A percentile compares a stretch with the other conserved stretches of the same genome.
Conservation (phyloP, 2,888 invertebrate genomes). For the Drosophila helvetica region DNA sequence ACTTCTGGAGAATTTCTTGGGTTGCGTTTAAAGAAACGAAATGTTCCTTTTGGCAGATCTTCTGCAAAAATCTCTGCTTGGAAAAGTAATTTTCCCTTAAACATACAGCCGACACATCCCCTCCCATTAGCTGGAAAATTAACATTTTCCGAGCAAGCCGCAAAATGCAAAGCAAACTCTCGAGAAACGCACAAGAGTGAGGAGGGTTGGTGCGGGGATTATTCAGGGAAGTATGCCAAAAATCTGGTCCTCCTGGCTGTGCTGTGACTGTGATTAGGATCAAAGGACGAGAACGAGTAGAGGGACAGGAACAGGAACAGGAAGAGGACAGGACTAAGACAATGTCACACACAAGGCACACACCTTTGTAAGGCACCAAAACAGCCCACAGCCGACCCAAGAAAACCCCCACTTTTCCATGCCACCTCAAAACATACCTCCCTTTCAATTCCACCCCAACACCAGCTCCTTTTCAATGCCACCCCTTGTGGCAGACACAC, state of each 20-base stretch:
- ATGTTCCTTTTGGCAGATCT: not conserved
- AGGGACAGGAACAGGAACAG: too few species aligned
- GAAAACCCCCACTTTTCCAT: not conserved
- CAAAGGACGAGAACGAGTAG: conserved; percentile 52
- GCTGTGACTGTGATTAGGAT: conserved; percentile 62
- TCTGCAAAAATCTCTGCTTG: conserved; percentile 10
- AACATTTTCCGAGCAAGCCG: conserved; percentile 69
- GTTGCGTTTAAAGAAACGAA: not conserved
- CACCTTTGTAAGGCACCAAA: not conserved
- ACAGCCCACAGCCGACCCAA: not conserved
- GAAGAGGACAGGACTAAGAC: conserved; percentile 27
- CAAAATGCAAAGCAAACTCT: conserved; percentile 41
- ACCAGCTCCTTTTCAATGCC: not conserved
- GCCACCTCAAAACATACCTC: conserved; percentile 23
- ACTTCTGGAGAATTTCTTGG: not conserved
- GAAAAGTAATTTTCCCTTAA: conserved; percentile 32
- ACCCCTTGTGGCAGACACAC: conserved; percentile 1
- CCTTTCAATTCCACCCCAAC: not conserved
- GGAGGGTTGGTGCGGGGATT: conserved; percentile 4
- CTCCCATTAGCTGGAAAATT: conserved; percentile 73
- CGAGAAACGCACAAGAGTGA: not conserved
- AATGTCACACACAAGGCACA: conserved; percentile 11
- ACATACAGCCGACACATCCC: conserved; percentile 10
- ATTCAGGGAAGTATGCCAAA: conserved; percentile 42
- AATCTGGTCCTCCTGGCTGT: conserved; percentile 41